A percentile compares a stretch with the other conserved stretches of the same genome.
Conservation (phyloP, 2,113 vertebrate species). For the Peromyscus polionotus region DNA sequence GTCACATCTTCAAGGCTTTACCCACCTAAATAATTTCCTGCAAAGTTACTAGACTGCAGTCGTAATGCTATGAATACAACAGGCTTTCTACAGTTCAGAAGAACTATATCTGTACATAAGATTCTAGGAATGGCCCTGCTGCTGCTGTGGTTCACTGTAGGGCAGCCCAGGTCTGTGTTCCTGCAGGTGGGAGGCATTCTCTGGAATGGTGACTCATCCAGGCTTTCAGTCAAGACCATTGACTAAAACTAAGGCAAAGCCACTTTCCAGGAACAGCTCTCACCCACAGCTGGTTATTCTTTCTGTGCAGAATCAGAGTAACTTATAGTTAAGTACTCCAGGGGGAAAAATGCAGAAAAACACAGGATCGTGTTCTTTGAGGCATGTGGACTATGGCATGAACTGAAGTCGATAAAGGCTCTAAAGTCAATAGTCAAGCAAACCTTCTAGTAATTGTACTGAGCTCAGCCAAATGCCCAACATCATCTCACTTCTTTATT, state of each 20-base stretch:
- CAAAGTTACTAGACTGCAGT: not conserved
- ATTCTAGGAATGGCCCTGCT: slow-evolving; percentile 65
- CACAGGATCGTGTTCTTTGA: not conserved
- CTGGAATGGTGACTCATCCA: slow-evolving; percentile 82
- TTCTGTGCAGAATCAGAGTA: not conserved
- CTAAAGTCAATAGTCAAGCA: not conserved
- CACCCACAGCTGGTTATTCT: slow-evolving; percentile 21
- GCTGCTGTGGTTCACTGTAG: not conserved
- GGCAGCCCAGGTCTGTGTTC: not conserved
- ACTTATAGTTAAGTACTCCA: not conserved
- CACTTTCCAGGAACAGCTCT: slow-evolving; percentile 81
- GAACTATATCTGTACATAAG: slow-evolving; percentile 69
- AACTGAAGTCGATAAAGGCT: not conserved
- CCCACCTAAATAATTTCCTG: not conserved
- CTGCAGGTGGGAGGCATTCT: slow-evolving; percentile 61
- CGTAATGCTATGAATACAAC: slow-evolving; percentile 41
- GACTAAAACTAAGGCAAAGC: slow-evolving; percentile 70
- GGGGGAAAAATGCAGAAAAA: not conserved
- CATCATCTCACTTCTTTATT: not conserved
- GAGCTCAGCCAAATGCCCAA: not conserved
- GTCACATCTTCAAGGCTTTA: not conserved
- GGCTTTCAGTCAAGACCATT: slow-evolving; percentile 58
- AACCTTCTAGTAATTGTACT: not conserved
- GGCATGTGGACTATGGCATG: not conserved
- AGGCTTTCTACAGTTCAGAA: slow-evolving; percentile 25